A percentile compares a stretch with the other conserved stretches of the same genome.
Conservation (phyloP, 2,113 vertebrate species). For the Heliornis fulica region DNA sequence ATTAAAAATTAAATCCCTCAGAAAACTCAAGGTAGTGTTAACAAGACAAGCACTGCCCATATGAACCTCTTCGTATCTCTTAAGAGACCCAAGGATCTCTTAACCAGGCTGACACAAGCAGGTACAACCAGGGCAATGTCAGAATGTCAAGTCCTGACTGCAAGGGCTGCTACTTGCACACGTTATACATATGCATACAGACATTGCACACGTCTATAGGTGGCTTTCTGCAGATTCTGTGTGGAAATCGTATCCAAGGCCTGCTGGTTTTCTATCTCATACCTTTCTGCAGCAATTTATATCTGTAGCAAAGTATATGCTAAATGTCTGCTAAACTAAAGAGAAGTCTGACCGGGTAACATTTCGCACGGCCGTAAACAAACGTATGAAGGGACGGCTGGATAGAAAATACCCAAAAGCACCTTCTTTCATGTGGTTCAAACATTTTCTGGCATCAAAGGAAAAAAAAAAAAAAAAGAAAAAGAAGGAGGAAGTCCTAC, state of each 20-base stretch:
- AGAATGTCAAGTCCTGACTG: neutral
- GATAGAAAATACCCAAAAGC: neutral
- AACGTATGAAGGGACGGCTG: neutral
- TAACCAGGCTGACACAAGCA: neutral
- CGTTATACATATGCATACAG: neutral
- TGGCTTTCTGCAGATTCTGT: neutral
- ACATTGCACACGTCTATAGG: neutral
- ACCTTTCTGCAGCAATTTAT: neutral
- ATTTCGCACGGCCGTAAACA: neutral
- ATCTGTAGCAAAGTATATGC: neutral
- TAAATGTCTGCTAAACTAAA: neutral
- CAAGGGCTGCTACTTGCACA: neutral
- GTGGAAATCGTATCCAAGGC: neutral
- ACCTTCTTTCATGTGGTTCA: neutral
- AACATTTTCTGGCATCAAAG: neutral
- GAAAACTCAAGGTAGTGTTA: neutral
- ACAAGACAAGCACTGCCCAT: fast-evolving
- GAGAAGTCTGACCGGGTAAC: neutral
- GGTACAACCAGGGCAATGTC: neutral
- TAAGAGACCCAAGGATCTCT: neutral
- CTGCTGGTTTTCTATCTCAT: neutral
- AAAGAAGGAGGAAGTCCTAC: neutral
- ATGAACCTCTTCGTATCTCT: neutral
- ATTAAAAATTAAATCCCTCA: neutral
- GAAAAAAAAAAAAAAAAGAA: neutral